Conservation (phyloP, 2,888 invertebrate genomes). For the Hypena proboscidalis region DNA sequence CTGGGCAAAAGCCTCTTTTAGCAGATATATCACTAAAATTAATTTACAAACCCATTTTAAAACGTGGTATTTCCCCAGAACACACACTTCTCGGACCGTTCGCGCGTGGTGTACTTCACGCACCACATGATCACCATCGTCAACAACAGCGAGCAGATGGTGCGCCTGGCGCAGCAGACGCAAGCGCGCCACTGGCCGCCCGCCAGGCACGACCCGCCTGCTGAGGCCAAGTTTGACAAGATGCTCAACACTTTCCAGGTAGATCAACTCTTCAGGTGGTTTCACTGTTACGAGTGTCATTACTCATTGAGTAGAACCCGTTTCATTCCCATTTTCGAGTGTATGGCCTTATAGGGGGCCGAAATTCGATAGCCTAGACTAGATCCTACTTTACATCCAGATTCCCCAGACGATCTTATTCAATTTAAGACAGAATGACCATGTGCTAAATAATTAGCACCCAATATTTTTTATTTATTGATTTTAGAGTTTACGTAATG, state of each 20-base stretch:
- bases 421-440: too few species aligned
- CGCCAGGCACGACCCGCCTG: slow-evolving; percentile 84
- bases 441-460: neutral
- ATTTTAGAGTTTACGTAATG: slow-evolving; percentile 88
- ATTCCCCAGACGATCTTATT: too few species aligned
- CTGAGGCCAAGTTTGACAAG: slow-evolving; percentile 83
- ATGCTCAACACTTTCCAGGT: slow-evolving; percentile 90
- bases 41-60: neutral
- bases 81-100: slow-evolving; percentile 96
- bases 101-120: slow-evolving; percentile 94
- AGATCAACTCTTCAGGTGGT: slow-evolving; percentile 8
- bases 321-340: too few species aligned
- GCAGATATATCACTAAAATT: too few species aligned
- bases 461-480: neutral
- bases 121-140: slow-evolving; percentile 98
- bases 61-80: slow-evolving; percentile 66
- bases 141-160: slow-evolving; percentile 97
- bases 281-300: too few species aligned
- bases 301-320: too few species aligned
- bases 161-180: slow-evolving; percentile 94
- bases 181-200: slow-evolving; percentile 93
- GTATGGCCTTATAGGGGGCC: too few species aligned
- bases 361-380: too few species aligned
- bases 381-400: too few species aligned
- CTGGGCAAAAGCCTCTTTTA: too few species aligned